These are phyloP conservation scores for Gymnothorax reevesii DNA, from an alignment of 2,797 vertebrate species.

Conservation along the genomic window DNA sequence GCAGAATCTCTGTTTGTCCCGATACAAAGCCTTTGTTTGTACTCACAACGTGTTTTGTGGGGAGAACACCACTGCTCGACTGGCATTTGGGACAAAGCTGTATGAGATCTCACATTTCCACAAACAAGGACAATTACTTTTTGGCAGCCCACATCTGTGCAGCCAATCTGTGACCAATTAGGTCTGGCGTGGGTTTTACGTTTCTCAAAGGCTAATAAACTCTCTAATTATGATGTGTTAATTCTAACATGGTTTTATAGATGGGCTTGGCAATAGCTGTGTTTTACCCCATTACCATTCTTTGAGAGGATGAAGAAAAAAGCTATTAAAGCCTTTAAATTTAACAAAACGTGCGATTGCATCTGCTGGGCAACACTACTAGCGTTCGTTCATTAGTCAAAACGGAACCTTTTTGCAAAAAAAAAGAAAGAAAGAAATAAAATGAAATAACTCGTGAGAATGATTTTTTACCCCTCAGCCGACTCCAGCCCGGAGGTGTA, in stretches of 20 bases:
- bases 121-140: constrained; percentile 71
- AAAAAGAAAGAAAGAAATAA: too few species aligned
- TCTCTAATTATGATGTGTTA: constrained; percentile 72
- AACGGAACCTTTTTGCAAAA: background rate
- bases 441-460: too few species aligned
- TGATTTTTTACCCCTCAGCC: too few species aligned
- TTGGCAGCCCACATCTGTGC: constrained; percentile 66
- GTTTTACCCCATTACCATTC: constrained; percentile 54
- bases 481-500: too few species aligned
- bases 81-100: background rate
- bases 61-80: background rate
- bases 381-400: background rate
- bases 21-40: background rate
- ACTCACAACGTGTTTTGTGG: background rate
- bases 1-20: background rate
- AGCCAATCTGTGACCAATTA: constrained; percentile 68
- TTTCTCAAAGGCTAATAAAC: constrained; percentile 72
- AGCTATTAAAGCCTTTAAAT: constrained; percentile 51
- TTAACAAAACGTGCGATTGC: constrained; percentile 69
- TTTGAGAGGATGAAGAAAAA: constrained; percentile 54
- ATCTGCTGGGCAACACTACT: background rate
- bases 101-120: constrained; percentile 42
- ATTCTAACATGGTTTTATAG: constrained; percentile 74
- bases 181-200: constrained; percentile 56
- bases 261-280: constrained; percentile 60